Evolutionary conservation across 1,140 invertebrate genomes (phyloP).

Genomic region (Melitaea cinxia): DNA sequence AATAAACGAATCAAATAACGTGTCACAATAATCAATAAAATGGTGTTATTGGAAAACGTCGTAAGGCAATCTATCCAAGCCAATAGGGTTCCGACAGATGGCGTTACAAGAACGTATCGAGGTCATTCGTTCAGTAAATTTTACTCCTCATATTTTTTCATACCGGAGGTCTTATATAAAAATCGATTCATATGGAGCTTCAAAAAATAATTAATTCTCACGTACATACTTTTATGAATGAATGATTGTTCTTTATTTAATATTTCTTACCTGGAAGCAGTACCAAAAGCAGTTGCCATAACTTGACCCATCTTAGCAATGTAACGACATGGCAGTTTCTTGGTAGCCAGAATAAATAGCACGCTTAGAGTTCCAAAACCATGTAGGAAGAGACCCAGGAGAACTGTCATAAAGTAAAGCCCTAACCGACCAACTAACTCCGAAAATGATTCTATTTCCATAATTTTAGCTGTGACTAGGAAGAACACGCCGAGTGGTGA

Average conservation of each 20-base stretch:
- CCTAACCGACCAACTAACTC: constrained; percentile 93
- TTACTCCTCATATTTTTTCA: no score
- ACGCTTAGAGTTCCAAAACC: constrained; percentile 93
- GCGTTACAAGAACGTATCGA: no score
- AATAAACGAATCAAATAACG: no score
- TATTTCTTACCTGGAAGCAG: constrained; percentile 89
- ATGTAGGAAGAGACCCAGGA: constrained; percentile 94
- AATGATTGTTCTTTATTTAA: constrained; percentile 10
- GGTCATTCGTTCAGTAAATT: no score
- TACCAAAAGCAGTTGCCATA: constrained; percentile 95
- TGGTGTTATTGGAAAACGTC: no score
- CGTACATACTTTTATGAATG: no score
- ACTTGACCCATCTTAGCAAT: constrained; percentile 93
- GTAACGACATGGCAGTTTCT: constrained; percentile 90
- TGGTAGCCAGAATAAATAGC: constrained; percentile 90
- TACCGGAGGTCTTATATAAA: no score
- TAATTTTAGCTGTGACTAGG: constrained; percentile 93
- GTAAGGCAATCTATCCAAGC: no score
- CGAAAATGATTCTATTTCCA: constrained; percentile 92
- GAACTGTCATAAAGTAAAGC: constrained; percentile 94
- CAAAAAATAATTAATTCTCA: no score
- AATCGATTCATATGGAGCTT: no score
- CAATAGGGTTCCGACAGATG: no score
- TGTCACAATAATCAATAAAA: no score
- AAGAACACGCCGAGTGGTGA: constrained; percentile 96